phyloP scores from a whole-genome alignment of 2,113 vertebrate species.

The Phainopepla nitens region DNA sequence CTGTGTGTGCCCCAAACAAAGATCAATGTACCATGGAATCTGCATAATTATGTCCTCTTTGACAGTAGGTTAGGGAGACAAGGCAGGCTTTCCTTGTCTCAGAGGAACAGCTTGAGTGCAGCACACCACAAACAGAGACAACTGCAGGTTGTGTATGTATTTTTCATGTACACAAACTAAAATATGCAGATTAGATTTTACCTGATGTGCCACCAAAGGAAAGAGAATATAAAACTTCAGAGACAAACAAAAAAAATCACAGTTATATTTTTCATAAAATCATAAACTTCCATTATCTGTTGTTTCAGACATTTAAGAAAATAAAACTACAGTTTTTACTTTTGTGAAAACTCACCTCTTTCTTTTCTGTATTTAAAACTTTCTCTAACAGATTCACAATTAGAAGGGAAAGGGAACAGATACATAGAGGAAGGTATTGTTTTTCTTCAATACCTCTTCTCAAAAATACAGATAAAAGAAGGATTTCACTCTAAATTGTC shows the following conservation, averaged over 20 bases:
- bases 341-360: neutral
- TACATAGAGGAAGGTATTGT: neutral
- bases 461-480: neutral
- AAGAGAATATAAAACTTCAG: neutral
- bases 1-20: neutral
- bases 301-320: neutral
- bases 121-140: neutral
- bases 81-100: conserved; percentile 5
- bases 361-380: neutral
- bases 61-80: neutral
- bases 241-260: neutral
- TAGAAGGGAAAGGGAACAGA: neutral
- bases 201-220: neutral
- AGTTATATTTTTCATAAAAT: neutral
- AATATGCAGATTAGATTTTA: conserved; percentile 29
- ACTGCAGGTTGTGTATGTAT: conserved; percentile 23
- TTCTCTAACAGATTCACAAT: neutral
- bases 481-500: neutral
- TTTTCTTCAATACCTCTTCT: neutral
- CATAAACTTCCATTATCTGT: neutral
- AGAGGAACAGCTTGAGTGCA: neutral
- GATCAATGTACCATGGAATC: neutral
- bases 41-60: neutral
- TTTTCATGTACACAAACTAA: conserved; percentile 20
- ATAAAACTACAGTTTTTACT: neutral